Evolutionary conservation across 2,888 invertebrate genomes (phyloP), one percentile per base, ranked within the genome.

Genomic region (Caenorhabditis drosophilae): DNA sequence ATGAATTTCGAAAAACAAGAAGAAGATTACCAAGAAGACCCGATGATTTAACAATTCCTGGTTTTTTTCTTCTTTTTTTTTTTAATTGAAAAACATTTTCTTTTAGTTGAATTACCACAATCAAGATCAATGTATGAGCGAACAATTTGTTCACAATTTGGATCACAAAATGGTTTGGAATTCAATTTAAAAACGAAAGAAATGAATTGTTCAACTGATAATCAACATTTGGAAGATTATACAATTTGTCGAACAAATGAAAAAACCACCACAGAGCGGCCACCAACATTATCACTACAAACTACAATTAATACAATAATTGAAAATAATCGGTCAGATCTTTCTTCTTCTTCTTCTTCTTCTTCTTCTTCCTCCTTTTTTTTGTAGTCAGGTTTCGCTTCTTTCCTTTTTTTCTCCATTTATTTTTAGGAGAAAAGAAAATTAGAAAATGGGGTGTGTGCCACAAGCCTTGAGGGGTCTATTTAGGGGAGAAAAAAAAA

Each of bases 1-100:
- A 72, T 25, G 75, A 70, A 20, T 67, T 75, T 53, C 45, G 64
- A 20, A 41, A 61, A 41, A 44, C 51, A 1, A 48, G 75, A n/a
- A 50, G 75, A 44, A 49, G 67, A 34, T 67, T 72, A 4, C 75
- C 72, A 0, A 52, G 63, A 20, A 26, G 75, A 42, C 75, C 74
- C 0, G 74, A 75, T 41, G 72, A 69, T 25, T 25, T 66, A 2
- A 38, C 46, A 0, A 56, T 48, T 31, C 66, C 66, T 3, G 41
- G 40, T 41, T n/a, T 22, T 38, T 23, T 46, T n/a, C 18, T 18
- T 20, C 20, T n/a, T n/a, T n/a, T n/a, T n/a, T n/a, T n/a, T n/a
- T n/a, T n/a, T n/a, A n/a, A n/a, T n/a, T n/a, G n/a, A n/a, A n/a
- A n/a, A n/a, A n/a, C n/a, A n/a, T n/a, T n/a, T n/a, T n/a, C n/a